A percentile compares a stretch with the other conserved stretches of the same genome.
Evolutionary conservation across 37 sponge, comb jelly and placozoan genomes (phyloP).

Genomic region (Beroe ovata): DNA sequence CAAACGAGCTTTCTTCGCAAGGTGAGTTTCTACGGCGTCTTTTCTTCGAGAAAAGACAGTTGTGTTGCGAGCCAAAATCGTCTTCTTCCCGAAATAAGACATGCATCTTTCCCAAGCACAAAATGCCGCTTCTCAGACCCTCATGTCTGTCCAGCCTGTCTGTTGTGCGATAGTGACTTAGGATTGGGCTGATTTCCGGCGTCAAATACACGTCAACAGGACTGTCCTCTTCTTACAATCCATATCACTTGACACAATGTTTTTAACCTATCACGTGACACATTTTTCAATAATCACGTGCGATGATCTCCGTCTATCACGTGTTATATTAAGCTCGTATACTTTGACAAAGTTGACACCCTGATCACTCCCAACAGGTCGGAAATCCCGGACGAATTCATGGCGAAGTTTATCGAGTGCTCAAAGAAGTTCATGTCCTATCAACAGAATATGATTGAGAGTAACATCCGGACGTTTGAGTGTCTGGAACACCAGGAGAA

Average conservation of each 20-base stretch:
- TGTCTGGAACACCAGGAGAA: background rate
- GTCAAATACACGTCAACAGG: background rate
- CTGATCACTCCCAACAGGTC: background rate
- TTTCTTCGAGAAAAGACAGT: no score
- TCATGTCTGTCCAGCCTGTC: slow-evolving; percentile 15
- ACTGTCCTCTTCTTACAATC: slow-evolving; percentile 43
- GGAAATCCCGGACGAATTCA: slow-evolving; percentile 52
- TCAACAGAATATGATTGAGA: slow-evolving; percentile 54
- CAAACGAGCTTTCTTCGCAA: slow-evolving; percentile 6
- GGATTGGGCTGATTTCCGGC: background rate
- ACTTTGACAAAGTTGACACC: no score
- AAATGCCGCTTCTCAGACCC: slow-evolving; percentile 18
- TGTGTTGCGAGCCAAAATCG: no score
- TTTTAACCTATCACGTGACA: no score
- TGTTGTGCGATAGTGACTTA: slow-evolving; percentile 21
- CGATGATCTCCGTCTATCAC: no score
- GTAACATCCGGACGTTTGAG: slow-evolving; percentile 27
- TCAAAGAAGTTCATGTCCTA: slow-evolving; percentile 34
- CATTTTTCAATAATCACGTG: no score
- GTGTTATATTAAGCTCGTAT: no score
- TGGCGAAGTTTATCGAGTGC: slow-evolving; percentile 25
- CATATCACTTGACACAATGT: no score
- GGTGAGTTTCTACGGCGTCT: no score
- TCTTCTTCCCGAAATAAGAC: no score
- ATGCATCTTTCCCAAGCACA: no score